Conservation (phyloP, 1,140 invertebrate species). For the Drosophila sucinea region DNA sequence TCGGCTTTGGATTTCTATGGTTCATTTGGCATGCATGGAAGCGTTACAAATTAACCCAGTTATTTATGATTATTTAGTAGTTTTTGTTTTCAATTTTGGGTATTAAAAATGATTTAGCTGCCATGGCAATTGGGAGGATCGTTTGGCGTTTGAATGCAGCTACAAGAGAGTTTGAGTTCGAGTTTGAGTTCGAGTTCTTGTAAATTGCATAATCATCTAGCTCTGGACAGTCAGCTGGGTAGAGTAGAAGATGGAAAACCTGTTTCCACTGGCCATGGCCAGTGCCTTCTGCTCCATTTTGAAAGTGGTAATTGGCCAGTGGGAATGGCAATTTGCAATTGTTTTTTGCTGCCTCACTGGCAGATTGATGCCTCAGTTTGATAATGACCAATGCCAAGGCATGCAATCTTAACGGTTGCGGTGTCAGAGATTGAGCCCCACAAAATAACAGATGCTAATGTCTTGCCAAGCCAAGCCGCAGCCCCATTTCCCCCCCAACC, state of each 20-base stretch:
- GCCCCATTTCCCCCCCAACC: neutral
- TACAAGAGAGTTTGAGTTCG: neutral
- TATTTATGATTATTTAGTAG: conserved; percentile 75
- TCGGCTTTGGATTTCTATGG: conserved; percentile 48
- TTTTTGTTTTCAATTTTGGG: conserved; percentile 48
- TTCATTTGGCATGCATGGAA: conserved; percentile 74
- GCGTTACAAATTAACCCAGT: conserved; percentile 81
- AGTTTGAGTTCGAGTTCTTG: conserved; percentile 23
- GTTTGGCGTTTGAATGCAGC: conserved; percentile 22
- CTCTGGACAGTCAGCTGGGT: conserved; percentile 12
- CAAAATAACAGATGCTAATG: conserved; percentile 19
- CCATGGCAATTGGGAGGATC: conserved; percentile 25
- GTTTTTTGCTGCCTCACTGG: conserved; percentile 50
- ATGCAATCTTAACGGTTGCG: conserved; percentile 78
- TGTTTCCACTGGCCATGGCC: conserved; percentile 25
- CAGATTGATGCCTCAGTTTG: conserved; percentile 75
- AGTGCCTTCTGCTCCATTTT: conserved; percentile 58
- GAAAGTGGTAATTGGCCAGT: conserved; percentile 56
- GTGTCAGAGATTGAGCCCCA: conserved; percentile 29
- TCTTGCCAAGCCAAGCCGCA: neutral
- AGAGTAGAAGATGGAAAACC: conserved; percentile 6
- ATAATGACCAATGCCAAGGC: conserved; percentile 70
- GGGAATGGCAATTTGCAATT: conserved; percentile 70
- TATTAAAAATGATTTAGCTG: conserved; percentile 67
- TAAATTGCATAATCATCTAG: conserved; percentile 73